Percentiles rank a stretch among this genome's conserved stretches.
Conservation (phyloP, 2,797 vertebrate genomes). For the Gadopsis bispinosus region DNA sequence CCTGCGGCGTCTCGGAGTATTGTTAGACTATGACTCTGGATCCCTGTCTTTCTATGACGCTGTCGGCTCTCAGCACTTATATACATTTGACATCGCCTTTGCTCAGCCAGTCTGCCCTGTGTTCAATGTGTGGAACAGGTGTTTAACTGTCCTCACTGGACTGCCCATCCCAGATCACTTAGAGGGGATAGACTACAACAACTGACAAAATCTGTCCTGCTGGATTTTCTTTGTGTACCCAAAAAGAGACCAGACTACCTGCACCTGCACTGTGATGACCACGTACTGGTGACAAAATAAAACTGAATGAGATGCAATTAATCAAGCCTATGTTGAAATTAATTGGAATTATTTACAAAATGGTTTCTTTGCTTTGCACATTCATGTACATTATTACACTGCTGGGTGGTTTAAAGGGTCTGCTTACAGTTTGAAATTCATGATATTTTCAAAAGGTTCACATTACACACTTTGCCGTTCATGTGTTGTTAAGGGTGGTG, state of each 20-base stretch:
- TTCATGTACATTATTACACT: slow-evolving; percentile 71
- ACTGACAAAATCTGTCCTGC: slow-evolving; percentile 65
- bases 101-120: slow-evolving; percentile 96
- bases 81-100: slow-evolving; percentile 94
- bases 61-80: slow-evolving; percentile 94
- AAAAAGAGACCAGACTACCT: slow-evolving; percentile 39
- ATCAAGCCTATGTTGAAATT: slow-evolving; percentile 74
- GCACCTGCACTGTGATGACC: slow-evolving; percentile 44
- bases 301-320: slow-evolving; percentile 37
- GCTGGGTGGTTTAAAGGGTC: slow-evolving; percentile 59
- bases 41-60: slow-evolving; percentile 97
- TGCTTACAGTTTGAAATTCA: slow-evolving; percentile 42
- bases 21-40: slow-evolving; percentile 97
- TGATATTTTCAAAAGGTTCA: slow-evolving; percentile 42
- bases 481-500: slow-evolving; percentile 33
- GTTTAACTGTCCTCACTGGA: slow-evolving; percentile 95
- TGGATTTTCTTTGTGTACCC: slow-evolving; percentile 30
- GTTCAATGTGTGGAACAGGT: slow-evolving; percentile 98
- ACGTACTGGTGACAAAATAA: slow-evolving; percentile 24
- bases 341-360: slow-evolving; percentile 80
- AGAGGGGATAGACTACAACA: slow-evolving; percentile 90
- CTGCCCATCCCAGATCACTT: slow-evolving; percentile 98
- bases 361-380: slow-evolving; percentile 87
- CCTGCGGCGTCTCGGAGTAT: slow-evolving; percentile 92
- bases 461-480: slow-evolving; percentile 32